These are phyloP conservation scores for Larimichthys crocea DNA, from an alignment of 2,113 vertebrate species.

Conservation along the genomic window DNA sequence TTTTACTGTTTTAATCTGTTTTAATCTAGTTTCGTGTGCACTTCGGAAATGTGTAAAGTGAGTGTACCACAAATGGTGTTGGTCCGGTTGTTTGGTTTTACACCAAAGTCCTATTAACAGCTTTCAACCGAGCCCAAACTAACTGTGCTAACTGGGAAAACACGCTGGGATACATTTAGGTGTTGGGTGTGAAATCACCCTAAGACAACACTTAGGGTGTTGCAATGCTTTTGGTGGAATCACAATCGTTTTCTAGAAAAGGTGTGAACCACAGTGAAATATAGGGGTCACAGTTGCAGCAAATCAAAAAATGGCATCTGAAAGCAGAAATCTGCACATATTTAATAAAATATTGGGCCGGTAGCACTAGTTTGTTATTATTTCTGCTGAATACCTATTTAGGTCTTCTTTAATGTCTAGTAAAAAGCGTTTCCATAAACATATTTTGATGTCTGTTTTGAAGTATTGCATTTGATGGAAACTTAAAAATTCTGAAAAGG, in stretches of 20 bases:
- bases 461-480: no score
- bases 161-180: neutral
- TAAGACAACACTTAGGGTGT: no score
- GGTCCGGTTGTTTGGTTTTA: neutral
- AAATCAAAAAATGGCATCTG: neutral
- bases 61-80: no score
- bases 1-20: neutral
- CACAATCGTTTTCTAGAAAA: no score
- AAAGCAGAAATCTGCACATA: neutral
- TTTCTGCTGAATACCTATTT: neutral
- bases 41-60: no score
- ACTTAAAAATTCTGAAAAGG: no score
- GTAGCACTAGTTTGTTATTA: neutral
- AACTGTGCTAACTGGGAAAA: neutral
- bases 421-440: neutral
- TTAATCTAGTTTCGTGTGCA: neutral
- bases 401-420: neutral
- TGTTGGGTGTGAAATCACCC: no score
- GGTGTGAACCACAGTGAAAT: no score
- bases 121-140: neutral
- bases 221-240: no score
- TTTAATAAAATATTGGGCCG: neutral
- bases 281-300: no score
- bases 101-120: neutral
- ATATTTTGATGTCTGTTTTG: no score